phyloP scores from a whole-genome alignment of 2,113 vertebrate species.

The Asarcornis scutulata region DNA sequence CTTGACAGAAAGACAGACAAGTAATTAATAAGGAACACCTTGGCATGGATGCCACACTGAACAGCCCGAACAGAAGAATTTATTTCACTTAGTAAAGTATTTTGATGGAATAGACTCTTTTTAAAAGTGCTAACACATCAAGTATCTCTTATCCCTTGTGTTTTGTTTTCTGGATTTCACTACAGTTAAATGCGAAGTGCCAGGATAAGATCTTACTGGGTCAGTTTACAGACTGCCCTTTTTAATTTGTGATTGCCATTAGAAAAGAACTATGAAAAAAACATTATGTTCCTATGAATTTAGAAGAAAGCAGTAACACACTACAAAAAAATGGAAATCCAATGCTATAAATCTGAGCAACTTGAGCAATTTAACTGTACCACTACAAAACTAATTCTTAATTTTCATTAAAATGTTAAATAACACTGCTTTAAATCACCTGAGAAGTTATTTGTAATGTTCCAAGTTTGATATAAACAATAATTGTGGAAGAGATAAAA shows the following conservation, averaged over 20 bases:
- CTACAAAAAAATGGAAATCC: background rate
- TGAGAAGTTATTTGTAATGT: background rate
- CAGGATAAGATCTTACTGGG: background rate
- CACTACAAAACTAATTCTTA: background rate
- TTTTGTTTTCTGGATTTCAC: background rate
- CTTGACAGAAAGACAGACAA: background rate
- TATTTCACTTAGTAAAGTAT: background rate
- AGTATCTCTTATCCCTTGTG: background rate
- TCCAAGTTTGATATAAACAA: background rate
- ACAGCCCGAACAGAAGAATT: background rate
- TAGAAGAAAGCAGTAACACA: background rate
- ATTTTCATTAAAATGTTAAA: background rate
- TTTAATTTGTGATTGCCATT: background rate
- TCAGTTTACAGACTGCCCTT: background rate
- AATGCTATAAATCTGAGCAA: background rate
- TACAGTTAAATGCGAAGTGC: background rate
- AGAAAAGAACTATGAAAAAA: background rate
- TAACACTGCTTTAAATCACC: background rate
- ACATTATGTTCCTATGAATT: background rate
- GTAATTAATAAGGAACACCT: background rate
- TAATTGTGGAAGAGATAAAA: background rate
- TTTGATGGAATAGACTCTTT: background rate
- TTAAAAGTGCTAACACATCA: background rate
- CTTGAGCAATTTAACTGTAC: background rate
- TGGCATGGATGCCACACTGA: background rate